Conservation (phyloP, 1,140 invertebrate species). For the Lordiphosa mommai region DNA sequence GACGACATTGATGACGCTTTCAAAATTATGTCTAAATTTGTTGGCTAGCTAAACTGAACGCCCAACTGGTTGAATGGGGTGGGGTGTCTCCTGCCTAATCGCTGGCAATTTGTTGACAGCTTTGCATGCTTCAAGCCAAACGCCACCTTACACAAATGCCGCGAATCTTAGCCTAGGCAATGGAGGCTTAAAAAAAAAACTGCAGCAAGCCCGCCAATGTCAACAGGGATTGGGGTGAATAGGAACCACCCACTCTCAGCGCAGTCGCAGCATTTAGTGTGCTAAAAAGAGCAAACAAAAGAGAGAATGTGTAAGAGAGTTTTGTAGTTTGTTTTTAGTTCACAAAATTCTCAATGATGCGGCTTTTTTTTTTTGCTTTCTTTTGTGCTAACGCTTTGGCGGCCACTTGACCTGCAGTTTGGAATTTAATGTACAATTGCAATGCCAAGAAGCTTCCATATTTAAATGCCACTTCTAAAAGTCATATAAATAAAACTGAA, state of each 20-base stretch:
- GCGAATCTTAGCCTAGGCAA: constrained; percentile 33
- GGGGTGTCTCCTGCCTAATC: constrained; percentile 37
- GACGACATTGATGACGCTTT: constrained; percentile 22
- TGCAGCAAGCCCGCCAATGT: constrained; percentile 22
- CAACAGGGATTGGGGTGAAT: background rate
- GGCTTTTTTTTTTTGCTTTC: constrained; percentile 11
- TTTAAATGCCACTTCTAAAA: too few species aligned
- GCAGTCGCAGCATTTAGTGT: constrained; percentile 37
- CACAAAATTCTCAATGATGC: constrained; percentile 28
- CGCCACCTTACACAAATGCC: constrained; percentile 30
- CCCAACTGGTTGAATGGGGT: constrained; percentile 10
- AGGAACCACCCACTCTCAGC: constrained; percentile 10
- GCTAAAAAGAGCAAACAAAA: constrained; percentile 49
- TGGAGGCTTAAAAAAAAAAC: constrained; percentile 8
- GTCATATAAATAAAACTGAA: too few species aligned
- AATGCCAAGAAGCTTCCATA: constrained; percentile 21
- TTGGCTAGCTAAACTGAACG: constrained; percentile 13
- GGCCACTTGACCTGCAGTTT: constrained; percentile 62
- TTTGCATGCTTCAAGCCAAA: constrained; percentile 37
- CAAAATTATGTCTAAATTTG: constrained; percentile 62
- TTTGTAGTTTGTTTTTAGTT: constrained; percentile 31
- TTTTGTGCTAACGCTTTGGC: constrained; percentile 32
- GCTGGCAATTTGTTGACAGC: constrained; percentile 67
- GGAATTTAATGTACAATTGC: constrained; percentile 47
- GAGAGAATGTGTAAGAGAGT: constrained; percentile 1